Percentiles rank a stretch among this genome's conserved stretches.
Evolutionary conservation across 2,797 vertebrate species (phyloP).

Genomic region (Lutjanus argentimaculatus): DNA sequence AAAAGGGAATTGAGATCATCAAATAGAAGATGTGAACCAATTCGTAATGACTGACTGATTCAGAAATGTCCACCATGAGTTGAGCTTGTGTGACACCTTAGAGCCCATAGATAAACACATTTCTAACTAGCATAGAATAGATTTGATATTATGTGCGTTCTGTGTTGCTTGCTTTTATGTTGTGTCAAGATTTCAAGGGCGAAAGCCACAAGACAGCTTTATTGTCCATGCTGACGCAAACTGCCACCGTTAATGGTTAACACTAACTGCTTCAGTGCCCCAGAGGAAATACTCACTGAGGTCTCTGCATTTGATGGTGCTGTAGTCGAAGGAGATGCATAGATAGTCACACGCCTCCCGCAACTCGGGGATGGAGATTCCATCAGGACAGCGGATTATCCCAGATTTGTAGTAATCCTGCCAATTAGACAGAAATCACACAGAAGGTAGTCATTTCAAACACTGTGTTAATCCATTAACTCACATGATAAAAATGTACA

Average conservation of each 20-base stretch:
- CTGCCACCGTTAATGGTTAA: background rate
- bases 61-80: background rate
- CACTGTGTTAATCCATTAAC: slow-evolving; percentile 9
- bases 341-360: slow-evolving; percentile 99
- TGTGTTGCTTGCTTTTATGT: background rate
- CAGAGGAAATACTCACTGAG: slow-evolving; percentile 92
- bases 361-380: slow-evolving; percentile 98
- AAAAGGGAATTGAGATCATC: background rate
- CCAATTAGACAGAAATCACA: slow-evolving; percentile 73
- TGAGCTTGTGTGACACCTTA: background rate
- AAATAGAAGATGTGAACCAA: background rate
- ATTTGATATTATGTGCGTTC: background rate
- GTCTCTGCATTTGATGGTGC: slow-evolving; percentile 99
- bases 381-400: slow-evolving; percentile 98
- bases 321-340: slow-evolving; percentile 99
- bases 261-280: background rate
- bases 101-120: background rate
- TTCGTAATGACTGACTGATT: background rate
- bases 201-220: background rate
- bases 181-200: background rate
- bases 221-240: background rate
- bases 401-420: slow-evolving; percentile 99
- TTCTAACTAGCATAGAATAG: background rate
- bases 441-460: slow-evolving; percentile 47
- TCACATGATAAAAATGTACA: slow-evolving; percentile 14